These are phyloP conservation scores for Strix occidentalis DNA, from an alignment of 2,797 vertebrate genomes.

Conservation along the genomic window DNA sequence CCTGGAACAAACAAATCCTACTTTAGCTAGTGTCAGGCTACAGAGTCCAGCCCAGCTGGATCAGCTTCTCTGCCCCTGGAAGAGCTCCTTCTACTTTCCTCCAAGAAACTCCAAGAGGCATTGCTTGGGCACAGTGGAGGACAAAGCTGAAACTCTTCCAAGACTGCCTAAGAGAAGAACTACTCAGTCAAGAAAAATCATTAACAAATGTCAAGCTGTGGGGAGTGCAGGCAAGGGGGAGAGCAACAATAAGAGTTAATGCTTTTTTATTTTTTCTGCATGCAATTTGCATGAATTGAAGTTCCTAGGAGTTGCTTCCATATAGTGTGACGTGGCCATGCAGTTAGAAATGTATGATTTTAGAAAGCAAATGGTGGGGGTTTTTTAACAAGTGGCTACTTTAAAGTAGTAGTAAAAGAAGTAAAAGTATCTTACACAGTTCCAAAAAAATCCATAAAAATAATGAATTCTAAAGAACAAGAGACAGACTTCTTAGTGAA, in stretches of 20 bases:
- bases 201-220: conserved; percentile 35
- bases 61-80: neutral
- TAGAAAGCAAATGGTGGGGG: neutral
- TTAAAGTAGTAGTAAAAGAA: neutral
- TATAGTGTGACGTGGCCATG: neutral
- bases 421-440: neutral
- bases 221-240: neutral
- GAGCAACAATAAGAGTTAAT: neutral
- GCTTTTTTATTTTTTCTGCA: neutral
- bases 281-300: neutral
- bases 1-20: neutral
- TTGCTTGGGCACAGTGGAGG: neutral
- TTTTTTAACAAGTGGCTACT: neutral
- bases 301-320: neutral
- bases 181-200: neutral
- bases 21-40: neutral
- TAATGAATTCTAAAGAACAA: neutral
- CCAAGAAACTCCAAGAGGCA: neutral
- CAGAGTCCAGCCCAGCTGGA: neutral
- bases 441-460: neutral
- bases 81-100: neutral
- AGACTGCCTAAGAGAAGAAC: conserved; percentile 7
- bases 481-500: neutral
- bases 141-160: conserved; percentile 50
- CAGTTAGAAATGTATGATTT: neutral